Evolutionary conservation across 2,888 invertebrate species (phyloP).

Genomic region (Drosophila lutescens): DNA sequence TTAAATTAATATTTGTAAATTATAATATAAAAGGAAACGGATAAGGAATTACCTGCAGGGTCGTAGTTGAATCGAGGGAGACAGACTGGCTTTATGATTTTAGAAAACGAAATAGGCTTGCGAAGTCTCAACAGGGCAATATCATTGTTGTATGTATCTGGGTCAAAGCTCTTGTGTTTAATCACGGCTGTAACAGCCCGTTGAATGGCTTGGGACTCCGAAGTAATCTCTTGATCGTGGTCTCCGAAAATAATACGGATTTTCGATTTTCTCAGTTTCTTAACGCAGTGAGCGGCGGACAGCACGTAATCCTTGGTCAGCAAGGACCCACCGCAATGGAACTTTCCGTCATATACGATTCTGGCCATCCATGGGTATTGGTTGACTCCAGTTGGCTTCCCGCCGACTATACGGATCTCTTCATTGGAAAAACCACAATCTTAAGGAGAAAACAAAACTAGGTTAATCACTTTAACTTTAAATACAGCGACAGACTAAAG

Average conservation of each 20-base stretch:
- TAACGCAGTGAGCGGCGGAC: slow-evolving; percentile 94
- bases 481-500: background rate
- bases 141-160: slow-evolving; percentile 94
- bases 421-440: slow-evolving; percentile 93
- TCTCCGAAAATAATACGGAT: slow-evolving; percentile 93
- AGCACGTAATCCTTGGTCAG: slow-evolving; percentile 93
- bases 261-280: slow-evolving; percentile 90
- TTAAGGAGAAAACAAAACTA: slow-evolving; percentile 77
- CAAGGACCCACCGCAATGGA: slow-evolving; percentile 94
- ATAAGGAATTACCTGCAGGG: slow-evolving; percentile 85
- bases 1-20: too few species aligned
- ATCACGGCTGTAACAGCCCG: slow-evolving; percentile 91
- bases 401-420: slow-evolving; percentile 94
- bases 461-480: background rate
- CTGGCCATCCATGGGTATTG: slow-evolving; percentile 95
- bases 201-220: slow-evolving; percentile 92
- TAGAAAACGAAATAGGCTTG: slow-evolving; percentile 90
- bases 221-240: slow-evolving; percentile 92
- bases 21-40: too few species aligned
- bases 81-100: slow-evolving; percentile 88
- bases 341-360: slow-evolving; percentile 93
- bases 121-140: slow-evolving; percentile 91
- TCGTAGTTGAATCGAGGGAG: slow-evolving; percentile 86
- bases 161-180: slow-evolving; percentile 92
- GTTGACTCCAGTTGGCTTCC: slow-evolving; percentile 91